Evolutionary conservation across 37 sponge, comb jelly and placozoan species (phyloP), one percentile per base, ranked within the genome.

Genomic region (Geodia barretti): DNA sequence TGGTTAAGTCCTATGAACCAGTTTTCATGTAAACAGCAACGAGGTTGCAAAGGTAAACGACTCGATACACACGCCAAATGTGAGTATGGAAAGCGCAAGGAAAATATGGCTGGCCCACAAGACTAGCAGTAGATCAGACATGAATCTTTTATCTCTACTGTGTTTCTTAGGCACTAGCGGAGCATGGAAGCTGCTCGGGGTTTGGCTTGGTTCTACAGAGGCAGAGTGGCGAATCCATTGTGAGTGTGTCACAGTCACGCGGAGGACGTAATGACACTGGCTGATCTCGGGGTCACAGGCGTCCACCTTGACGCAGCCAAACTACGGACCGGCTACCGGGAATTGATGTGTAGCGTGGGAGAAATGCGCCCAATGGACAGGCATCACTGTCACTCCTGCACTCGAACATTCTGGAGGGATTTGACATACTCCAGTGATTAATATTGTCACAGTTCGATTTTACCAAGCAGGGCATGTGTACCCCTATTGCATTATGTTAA

Each of bases 321-420:
- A 91, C 42, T 81, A 78, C 79, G 64, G 77, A 75, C 73, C 28
- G 41, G 31, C 39, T 94, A 94, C 72, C 62, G 72, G 95, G 88
- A 1, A 58, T 91, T 24, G 73, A 91, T 65, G 85, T 94, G 28
- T 94, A 4, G 94, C 91, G 0, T 94, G 86, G 74, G 90, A 94
- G 54, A 60, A 79, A 25, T 91, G 94, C 9, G 1, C 95, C 95
- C 1, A 94, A 84, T 77, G 95, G 95, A 2, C 95, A 94, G 72
- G 95, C 92, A 0, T 70, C 91, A 26, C 84, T 92, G 30, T 92
- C 92, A 32, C 89, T 94, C 36, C 62, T 94, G 74, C 92, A 85
- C 3, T 78, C 91, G 29, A 94, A 94, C 64, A 78, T 94, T 2
- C 78, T 94, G 37, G 82, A 83, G 25, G 89, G 78, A 62, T 82